Conservation (phyloP, 2,113 vertebrate species). For the Dromiciops gliroides region DNA sequence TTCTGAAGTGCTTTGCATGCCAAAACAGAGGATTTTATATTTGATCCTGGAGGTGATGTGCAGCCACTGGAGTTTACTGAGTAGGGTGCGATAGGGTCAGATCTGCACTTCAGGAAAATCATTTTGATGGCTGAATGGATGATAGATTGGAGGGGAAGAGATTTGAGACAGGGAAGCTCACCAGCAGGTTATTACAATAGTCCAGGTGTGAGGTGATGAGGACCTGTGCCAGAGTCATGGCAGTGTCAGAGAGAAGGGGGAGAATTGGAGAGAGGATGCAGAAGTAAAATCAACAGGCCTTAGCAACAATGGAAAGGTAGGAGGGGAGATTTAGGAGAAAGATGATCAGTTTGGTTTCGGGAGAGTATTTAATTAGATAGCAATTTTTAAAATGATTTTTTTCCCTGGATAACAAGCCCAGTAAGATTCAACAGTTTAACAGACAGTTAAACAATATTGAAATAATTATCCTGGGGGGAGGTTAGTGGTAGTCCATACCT, state of each 20-base stretch:
- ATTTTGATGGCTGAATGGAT: not conserved
- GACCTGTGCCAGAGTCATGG: accelerated
- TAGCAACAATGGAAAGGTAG: not conserved
- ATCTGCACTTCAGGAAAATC: not conserved
- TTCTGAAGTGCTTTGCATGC: not conserved
- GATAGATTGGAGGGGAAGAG: not conserved
- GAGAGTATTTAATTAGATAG: not conserved
- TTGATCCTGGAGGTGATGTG: not conserved
- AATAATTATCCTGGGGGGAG: not conserved
- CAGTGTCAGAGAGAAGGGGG: not conserved
- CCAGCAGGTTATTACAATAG: too few relatives aligned
- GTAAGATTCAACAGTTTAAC: not conserved
- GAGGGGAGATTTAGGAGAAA: not conserved
- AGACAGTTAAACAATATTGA: not conserved
- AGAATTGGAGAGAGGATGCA: not conserved
- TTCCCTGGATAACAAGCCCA: not conserved
- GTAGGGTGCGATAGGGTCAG: not conserved
- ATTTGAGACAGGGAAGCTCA: not conserved
- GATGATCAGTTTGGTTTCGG: not conserved
- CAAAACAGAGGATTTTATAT: not conserved
- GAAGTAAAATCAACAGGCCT: not conserved
- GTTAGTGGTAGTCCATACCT: not conserved
- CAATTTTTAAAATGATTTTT: not conserved
- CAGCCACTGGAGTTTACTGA: not conserved
- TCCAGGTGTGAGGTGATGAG: not conserved